These are phyloP conservation scores for Rhodophaea formosa DNA, from an alignment of 2,888 invertebrate species.

Conservation along the genomic window DNA sequence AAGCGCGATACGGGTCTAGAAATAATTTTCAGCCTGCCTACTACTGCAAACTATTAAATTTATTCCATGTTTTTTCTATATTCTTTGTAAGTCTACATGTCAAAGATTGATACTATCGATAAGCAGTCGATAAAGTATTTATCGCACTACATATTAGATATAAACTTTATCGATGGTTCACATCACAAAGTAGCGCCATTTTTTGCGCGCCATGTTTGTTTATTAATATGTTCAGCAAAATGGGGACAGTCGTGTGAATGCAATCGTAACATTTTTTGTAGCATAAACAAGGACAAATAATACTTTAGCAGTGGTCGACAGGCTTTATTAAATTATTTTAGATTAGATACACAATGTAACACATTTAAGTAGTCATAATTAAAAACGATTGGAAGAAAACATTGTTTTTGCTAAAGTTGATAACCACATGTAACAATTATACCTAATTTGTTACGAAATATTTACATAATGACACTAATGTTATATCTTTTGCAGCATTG, in stretches of 20 bases:
- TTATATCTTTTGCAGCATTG: constrained; percentile 4
- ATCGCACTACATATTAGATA: no score
- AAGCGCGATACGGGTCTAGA: constrained; percentile 24
- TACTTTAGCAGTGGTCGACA: neutral
- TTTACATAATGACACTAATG: constrained; percentile 8
- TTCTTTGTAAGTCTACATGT: no score
- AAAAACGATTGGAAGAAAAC: constrained; percentile 2
- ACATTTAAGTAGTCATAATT: neutral
- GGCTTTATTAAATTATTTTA: neutral
- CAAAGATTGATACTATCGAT: no score
- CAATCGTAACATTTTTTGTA: neutral
- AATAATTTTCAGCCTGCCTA: constrained; percentile 14
- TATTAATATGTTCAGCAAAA: no score
- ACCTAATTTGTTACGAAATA: constrained; percentile 19
- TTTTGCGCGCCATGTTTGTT: no score
- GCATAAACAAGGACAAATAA: neutral
- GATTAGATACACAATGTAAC: neutral
- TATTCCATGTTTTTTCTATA: neutral
- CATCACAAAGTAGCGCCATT: no score
- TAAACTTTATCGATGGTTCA: no score
- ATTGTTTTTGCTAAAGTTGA: constrained; percentile 21
- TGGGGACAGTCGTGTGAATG: no score
- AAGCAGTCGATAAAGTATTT: no score
- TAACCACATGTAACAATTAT: constrained; percentile 16
- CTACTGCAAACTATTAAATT: neutral